Base-by-base conservation (phyloP, 2,888 invertebrate species). In the Nymphalis polychloros region DNA sequence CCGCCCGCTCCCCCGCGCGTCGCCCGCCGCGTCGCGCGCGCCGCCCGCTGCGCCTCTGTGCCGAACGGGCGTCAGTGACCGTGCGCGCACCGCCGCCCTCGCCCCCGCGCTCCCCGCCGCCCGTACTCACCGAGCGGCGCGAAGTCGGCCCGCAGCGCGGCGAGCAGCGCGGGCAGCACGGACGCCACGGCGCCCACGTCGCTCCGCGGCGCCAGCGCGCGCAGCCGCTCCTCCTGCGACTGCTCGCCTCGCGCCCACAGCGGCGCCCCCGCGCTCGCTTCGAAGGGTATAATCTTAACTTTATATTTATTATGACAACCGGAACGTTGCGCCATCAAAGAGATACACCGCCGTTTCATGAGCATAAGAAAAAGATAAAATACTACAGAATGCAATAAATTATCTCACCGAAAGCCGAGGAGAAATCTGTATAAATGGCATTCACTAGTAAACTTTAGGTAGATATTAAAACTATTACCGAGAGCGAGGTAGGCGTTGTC, bases 401-500 rank as follows among this genome's bases (percentile, higher is more conserved):
- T 31, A 31, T 31, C 27, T 31, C 6, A 31, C 27, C 27, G 27
- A 5, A 31, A 31, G 27, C 6, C 27, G 27, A 31, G 27, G 5
- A 23, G 23, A 23, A 2, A 1, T 23, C 1, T 23, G 23, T 23
- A 23, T 23, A 23, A 23, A 23, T 23, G 23, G 23, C 23, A 23
- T 23, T n/a, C n/a, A n/a, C n/a, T n/a, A n/a, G n/a, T 27, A 31
- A 6, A 5, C 27, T 31, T 6, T 5, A 31, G 27, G 6, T 6
- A 5, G 5, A 31, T 31, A 31, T 31, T 6, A 31, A 6, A 31
- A 6, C 27, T 13, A 41, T 8, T 57, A 83, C 84, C 79, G 35
- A 84, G 74, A 2, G 79, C 80, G 16, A 84, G 79, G 66, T 77
- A 72, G 1, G 76, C 79, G 75, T 77, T 81, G 75, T 78, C 77